phyloP scores from a whole-genome alignment of 53 echinoderm and acorn worm species.

The Arbacia lixula region DNA sequence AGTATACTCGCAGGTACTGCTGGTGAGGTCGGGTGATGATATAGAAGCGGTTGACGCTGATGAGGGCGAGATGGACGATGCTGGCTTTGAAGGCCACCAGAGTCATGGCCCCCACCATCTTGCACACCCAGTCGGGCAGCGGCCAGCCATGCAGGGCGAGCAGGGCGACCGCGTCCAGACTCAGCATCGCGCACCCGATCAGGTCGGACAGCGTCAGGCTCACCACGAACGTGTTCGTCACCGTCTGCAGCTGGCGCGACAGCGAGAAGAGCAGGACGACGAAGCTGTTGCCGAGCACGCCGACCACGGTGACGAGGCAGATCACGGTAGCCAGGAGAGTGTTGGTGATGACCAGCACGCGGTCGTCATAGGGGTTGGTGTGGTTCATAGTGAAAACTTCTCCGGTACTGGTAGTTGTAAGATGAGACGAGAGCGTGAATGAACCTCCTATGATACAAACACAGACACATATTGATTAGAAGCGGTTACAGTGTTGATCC shows the following conservation, averaged over 20 bases:
- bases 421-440: too few species aligned
- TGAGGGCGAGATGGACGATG: constrained; percentile 42
- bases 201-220: constrained; percentile 32
- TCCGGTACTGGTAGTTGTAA: too few species aligned
- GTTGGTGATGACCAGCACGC: constrained; percentile 11
- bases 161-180: constrained; percentile 42
- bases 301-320: constrained; percentile 19
- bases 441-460: too few species aligned
- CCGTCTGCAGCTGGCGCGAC: constrained; percentile 36
- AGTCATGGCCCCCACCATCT: constrained; percentile 40
- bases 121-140: constrained; percentile 48
- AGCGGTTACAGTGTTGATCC: too few species aligned
- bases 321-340: constrained; percentile 8
- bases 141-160: constrained; percentile 35
- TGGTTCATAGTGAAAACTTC: too few species aligned
- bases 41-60: constrained; percentile 40
- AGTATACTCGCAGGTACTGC: constrained; percentile 36
- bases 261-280: constrained; percentile 21
- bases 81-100: constrained; percentile 48
- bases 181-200: constrained; percentile 43
- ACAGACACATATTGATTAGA: too few species aligned
- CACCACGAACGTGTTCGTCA: constrained; percentile 37
- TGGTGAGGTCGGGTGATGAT: constrained; percentile 40
- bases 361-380: constrained; percentile 4
- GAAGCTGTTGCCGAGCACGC: constrained; percentile 43